Percentiles rank a stretch among this genome's conserved stretches.
These are phyloP conservation scores for Pelecanus crispus DNA, from an alignment of 2,113 vertebrate genomes.

Conservation along the genomic window DNA sequence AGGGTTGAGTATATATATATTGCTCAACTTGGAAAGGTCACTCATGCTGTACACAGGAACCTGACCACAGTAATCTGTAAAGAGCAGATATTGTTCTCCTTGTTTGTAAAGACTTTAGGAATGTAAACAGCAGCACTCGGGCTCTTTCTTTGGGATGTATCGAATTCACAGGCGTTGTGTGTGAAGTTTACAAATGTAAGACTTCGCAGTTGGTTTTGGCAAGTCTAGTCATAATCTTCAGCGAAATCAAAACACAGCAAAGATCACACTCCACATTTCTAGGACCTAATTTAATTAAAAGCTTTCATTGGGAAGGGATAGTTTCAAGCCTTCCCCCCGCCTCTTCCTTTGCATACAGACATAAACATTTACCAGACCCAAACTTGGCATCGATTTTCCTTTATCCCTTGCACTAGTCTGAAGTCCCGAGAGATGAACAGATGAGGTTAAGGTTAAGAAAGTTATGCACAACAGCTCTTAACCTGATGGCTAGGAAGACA, in stretches of 20 bases:
- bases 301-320: not conserved
- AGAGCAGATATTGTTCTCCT: constrained; percentile 54
- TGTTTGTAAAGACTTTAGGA: constrained; percentile 59
- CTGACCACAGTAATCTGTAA: constrained; percentile 29
- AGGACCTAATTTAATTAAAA: constrained; percentile 55
- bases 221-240: constrained; percentile 33
- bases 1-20: not conserved
- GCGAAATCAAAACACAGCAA: constrained; percentile 31
- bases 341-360: constrained; percentile 55
- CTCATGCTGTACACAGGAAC: constrained; percentile 1
- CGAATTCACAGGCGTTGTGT: not conserved
- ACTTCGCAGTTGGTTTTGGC: constrained; percentile 43
- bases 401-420: constrained; percentile 11
- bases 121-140: constrained; percentile 47
- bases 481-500: constrained; percentile 47
- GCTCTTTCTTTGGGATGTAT: constrained; percentile 38
- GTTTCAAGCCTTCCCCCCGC: not conserved
- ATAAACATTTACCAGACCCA: constrained; percentile 52
- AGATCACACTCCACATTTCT: constrained; percentile 56
- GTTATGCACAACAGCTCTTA: constrained; percentile 56
- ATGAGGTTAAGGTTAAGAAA: constrained; percentile 62
- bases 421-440: not conserved
- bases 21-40: constrained; percentile 36
- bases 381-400: constrained; percentile 30
- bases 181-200: constrained; percentile 1